Percentiles rank a stretch among this genome's conserved stretches.
Evolutionary conservation across 1,140 invertebrate species (phyloP).

Genomic region (Magallana ariakensis): DNA sequence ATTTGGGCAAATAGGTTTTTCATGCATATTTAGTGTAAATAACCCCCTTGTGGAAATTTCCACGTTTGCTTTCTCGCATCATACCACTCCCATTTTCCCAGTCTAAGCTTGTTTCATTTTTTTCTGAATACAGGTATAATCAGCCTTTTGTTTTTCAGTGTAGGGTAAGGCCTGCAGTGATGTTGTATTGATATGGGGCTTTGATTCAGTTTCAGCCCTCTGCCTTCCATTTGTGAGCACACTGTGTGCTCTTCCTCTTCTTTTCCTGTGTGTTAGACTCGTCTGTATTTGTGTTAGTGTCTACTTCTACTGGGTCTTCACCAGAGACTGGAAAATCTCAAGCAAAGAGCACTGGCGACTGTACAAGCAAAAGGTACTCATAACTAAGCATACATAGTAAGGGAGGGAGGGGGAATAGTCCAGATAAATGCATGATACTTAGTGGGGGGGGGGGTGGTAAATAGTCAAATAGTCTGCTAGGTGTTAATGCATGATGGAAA

Average conservation of each 20-base stretch:
- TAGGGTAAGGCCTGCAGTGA: slow-evolving; percentile 4
- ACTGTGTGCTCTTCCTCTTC: slow-evolving; percentile 27
- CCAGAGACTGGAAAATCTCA: slow-evolving; percentile 16
- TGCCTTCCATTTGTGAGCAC: slow-evolving; percentile 26
- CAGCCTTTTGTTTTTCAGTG: slow-evolving; percentile 28
- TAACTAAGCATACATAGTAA: too few species aligned
- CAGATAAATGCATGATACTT: too few species aligned
- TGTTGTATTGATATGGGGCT: slow-evolving; percentile 20
- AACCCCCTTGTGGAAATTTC: too few species aligned
- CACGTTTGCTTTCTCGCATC: too few species aligned
- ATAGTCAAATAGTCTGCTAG: too few species aligned
- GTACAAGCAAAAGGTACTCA: slow-evolving; percentile 12
- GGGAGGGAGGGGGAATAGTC: too few species aligned
- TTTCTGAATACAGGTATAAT: too few species aligned
- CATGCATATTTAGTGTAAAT: too few species aligned
- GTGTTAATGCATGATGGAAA: too few species aligned
- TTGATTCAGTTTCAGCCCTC: slow-evolving; percentile 35
- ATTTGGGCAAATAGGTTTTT: too few species aligned
- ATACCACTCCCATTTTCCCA: too few species aligned
- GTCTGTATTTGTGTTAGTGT: slow-evolving; percentile 36
- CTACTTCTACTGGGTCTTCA: slow-evolving; percentile 35
- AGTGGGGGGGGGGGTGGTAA: background rate
- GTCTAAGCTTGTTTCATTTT: too few species aligned
- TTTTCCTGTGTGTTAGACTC: slow-evolving; percentile 34
- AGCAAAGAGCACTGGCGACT: slow-evolving; percentile 19